These are phyloP conservation scores for Octodonta nipae DNA, from an alignment of 2,888 invertebrate species.

Conservation along the genomic window DNA sequence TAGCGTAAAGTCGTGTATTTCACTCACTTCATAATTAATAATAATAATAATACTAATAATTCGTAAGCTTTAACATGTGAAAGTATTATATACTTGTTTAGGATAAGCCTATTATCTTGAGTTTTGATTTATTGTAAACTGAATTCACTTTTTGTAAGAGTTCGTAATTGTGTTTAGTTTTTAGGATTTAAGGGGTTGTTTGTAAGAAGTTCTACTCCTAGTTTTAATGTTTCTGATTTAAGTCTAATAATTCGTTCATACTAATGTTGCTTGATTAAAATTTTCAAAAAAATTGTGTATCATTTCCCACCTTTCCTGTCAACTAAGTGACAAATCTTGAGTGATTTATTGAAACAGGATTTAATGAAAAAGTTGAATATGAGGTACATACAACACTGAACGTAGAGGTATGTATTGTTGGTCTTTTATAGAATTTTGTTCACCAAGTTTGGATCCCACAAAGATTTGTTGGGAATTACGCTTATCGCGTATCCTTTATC, in stretches of 20 bases:
- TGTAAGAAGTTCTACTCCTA: conserved; percentile 6
- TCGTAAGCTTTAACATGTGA: conserved; percentile 26
- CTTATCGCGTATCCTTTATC: no score
- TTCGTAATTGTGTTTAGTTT: conserved; percentile 5
- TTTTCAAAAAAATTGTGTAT: conserved; percentile 8
- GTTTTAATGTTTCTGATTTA: conserved; percentile 8
- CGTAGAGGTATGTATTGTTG: no score
- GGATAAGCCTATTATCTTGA: conserved; percentile 5
- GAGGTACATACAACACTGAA: no score
- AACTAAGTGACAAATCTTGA: no score
- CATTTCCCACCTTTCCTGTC: not conserved
- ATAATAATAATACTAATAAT: no score
- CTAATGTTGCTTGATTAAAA: conserved; percentile 23
- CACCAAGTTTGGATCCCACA: no score
- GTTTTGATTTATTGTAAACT: no score
- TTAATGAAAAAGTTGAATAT: no score
- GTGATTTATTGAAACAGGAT: no score
- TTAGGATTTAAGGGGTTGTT: conserved; percentile 8
- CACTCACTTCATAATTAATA: conserved; percentile 25
- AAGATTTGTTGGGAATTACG: no score
- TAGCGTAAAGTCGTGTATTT: conserved; percentile 24
- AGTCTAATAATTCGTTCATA: conserved; percentile 9
- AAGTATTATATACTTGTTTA: conserved; percentile 10
- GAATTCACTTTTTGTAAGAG: conserved; percentile 6
- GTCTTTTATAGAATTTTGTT: no score